Conservation (phyloP, 2,113 vertebrate genomes). For the Chlamydotis undulata region DNA sequence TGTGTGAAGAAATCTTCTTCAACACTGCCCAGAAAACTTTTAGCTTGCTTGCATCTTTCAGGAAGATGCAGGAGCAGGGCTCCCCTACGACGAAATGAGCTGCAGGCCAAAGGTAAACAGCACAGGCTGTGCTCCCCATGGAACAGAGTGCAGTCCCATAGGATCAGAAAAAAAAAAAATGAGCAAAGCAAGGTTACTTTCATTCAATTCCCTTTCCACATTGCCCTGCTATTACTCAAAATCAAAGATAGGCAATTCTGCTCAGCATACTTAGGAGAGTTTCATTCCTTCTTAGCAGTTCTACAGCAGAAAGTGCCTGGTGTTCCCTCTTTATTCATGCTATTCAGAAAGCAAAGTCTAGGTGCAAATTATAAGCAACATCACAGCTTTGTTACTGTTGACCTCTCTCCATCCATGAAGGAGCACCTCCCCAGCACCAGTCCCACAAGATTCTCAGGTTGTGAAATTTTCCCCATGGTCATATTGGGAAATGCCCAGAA, state of each 20-base stretch:
- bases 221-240: not conserved
- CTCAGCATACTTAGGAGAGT: not conserved
- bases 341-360: not conserved
- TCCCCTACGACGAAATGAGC: too few species aligned
- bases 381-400: too few species aligned
- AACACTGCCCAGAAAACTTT: too few species aligned
- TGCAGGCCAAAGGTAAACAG: not conserved
- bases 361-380: not conserved
- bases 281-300: not conserved
- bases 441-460: not conserved
- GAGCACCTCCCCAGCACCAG: not conserved
- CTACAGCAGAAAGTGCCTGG: not conserved
- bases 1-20: not conserved
- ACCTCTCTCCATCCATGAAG: not conserved
- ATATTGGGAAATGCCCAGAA: not conserved
- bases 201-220: not conserved
- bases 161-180: not conserved
- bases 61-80: not conserved
- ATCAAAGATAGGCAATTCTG: not conserved
- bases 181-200: not conserved
- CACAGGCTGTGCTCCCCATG: not conserved
- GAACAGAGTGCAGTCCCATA: not conserved
- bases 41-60: not conserved
- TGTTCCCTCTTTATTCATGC: not conserved
- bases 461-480: not conserved